Evolutionary conservation across 2,113 vertebrate genomes (phyloP), one percentile per base, ranked within the genome.

Genomic region (Cheilinus undulatus): DNA sequence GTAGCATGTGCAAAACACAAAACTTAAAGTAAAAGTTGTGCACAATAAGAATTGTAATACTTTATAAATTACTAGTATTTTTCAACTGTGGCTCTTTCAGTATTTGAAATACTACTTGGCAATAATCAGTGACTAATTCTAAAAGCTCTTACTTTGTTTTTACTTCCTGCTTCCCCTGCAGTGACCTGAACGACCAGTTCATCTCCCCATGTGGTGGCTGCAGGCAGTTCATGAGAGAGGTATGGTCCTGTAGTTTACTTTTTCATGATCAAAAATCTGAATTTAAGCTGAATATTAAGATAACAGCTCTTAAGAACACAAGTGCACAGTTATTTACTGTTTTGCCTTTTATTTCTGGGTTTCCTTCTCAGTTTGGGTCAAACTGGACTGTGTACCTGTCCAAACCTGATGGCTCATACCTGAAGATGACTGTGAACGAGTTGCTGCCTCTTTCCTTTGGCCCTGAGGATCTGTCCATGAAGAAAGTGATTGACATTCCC

Each of bases 191-290:
- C 7, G 92, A 97, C 12, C 48, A 95, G 1, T 97, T 96, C 81
- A 95, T 96, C 76, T 73, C 86, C 0, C 97, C 97, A 0, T 99
- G 97, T 0, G 97, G 97, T 0, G 96, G 93, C 78, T 99, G 97
- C 91, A 91, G 97, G 62, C 97, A 99, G 89, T 94, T 99, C 79
- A 97, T 99, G 94, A 95, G 95, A 91, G 97, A 99, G 95, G 97
- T 97, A 89, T 45, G 42, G 20, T 45, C 15, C 32, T 3, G 15
- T 40, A 12, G 42, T 43, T 45, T 45, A 13, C 42, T 45, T n/a
- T n/a, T n/a, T n/a, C n/a, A n/a, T n/a, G n/a, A n/a, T n/a, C n/a
- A n/a, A n/a, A n/a, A n/a, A n/a, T n/a, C n/a, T n/a, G n/a, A n/a
- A n/a, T n/a, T n/a, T n/a, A n/a, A n/a, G n/a, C n/a, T n/a, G n/a